A percentile compares a stretch with the other conserved stretches of the same genome.
These are phyloP conservation scores for Cherax quadricarinatus DNA, from an alignment of 1,140 invertebrate species.

Conservation along the genomic window DNA sequence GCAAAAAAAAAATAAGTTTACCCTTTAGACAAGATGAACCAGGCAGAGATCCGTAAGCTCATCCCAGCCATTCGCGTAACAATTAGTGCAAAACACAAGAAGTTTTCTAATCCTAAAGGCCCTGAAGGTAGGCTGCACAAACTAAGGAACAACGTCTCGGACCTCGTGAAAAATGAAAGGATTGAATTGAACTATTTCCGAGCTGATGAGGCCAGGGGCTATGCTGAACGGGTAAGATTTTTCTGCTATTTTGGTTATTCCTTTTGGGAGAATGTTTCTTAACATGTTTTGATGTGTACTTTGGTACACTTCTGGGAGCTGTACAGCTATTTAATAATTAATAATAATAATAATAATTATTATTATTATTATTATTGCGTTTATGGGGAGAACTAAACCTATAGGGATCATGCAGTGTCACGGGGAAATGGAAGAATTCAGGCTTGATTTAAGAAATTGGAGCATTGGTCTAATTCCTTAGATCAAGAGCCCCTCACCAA, in stretches of 20 bases:
- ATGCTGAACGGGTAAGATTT: constrained; percentile 84
- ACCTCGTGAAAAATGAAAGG: constrained; percentile 91
- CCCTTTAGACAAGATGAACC: constrained; percentile 26
- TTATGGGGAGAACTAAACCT: background rate
- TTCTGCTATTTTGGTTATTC: background rate
- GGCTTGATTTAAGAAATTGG: too few species aligned
- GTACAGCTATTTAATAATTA: background rate
- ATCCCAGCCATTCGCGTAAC: constrained; percentile 85
- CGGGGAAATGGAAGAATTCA: too few species aligned
- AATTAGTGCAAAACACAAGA: constrained; percentile 80
- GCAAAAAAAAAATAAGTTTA: too few species aligned
- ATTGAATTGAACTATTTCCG: constrained; percentile 87
- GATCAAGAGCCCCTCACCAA: too few species aligned
- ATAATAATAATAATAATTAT: background rate
- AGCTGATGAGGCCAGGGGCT: constrained; percentile 91
- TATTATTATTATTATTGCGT: background rate
- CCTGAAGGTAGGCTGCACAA: constrained; percentile 86
- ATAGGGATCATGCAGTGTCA: too few species aligned
- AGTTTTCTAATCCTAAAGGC: constrained; percentile 82
- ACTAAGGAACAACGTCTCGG: constrained; percentile 88
- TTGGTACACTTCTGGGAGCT: background rate
- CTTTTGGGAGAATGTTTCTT: too few species aligned
- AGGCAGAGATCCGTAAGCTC: constrained; percentile 83
- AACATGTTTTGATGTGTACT: background rate
- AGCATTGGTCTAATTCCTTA: too few species aligned